Evolutionary conservation across 2,797 vertebrate species (phyloP).

Genomic region (Pipistrellus nathusii): DNA sequence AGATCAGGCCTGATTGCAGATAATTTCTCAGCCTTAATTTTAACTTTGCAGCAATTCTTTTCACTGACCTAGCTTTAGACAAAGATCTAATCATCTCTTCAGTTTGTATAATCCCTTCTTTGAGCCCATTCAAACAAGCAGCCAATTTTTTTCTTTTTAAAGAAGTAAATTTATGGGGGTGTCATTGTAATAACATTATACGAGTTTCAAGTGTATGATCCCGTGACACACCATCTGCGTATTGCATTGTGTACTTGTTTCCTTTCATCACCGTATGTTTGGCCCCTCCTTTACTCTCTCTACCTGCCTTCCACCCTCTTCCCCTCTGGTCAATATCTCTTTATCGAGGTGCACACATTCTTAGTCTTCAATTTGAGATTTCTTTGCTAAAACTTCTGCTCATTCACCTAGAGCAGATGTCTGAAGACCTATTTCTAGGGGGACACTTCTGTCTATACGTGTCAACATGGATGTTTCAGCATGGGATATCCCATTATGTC

Average conservation of each 20-base stretch:
- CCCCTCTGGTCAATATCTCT: slow-evolving; percentile 57
- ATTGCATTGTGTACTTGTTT: neutral
- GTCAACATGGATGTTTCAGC: slow-evolving; percentile 93
- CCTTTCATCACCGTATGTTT: neutral
- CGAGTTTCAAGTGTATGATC: neutral
- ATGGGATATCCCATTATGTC: slow-evolving; percentile 93
- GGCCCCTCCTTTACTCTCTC: neutral
- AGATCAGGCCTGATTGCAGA: slow-evolving; percentile 95
- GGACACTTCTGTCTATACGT: slow-evolving; percentile 94
- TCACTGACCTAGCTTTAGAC: slow-evolving; percentile 96
- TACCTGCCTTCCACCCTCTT: neutral
- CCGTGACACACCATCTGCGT: neutral
- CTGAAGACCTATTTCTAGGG: slow-evolving; percentile 94
- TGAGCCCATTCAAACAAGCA: slow-evolving; percentile 93
- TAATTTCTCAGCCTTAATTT: slow-evolving; percentile 96
- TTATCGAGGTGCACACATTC: slow-evolving; percentile 92
- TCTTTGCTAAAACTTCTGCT: slow-evolving; percentile 94
- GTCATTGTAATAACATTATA: neutral
- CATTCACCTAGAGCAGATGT: slow-evolving; percentile 93
- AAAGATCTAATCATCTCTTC: slow-evolving; percentile 94
- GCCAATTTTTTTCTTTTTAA: slow-evolving; percentile 87
- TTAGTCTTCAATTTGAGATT: slow-evolving; percentile 91
- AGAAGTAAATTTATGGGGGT: neutral
- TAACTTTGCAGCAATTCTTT: slow-evolving; percentile 96
- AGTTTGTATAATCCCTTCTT: slow-evolving; percentile 94